These are phyloP conservation scores for Endomychus coccineus DNA, from an alignment of 2,888 invertebrate species.

Conservation along the genomic window DNA sequence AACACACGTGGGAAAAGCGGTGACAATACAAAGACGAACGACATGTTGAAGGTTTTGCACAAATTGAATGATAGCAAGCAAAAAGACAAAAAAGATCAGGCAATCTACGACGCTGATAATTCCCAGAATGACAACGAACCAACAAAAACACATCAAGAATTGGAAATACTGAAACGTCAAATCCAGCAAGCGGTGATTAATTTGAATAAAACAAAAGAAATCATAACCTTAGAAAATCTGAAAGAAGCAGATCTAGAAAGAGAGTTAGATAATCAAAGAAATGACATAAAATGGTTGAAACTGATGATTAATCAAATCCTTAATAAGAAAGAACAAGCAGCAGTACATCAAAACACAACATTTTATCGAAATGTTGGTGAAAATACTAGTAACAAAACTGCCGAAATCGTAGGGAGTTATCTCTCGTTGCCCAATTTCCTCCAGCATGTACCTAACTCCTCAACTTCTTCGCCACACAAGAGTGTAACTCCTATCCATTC, in stretches of 20 bases:
- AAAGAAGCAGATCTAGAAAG: slow-evolving; percentile 24
- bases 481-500: too few species aligned
- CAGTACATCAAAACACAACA: too few species aligned
- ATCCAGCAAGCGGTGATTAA: slow-evolving; percentile 19
- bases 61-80: slow-evolving; percentile 15
- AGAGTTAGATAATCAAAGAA: slow-evolving; percentile 25
- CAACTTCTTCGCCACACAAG: too few species aligned
- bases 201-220: slow-evolving; percentile 25
- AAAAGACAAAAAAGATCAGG: slow-evolving; percentile 8
- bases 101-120: slow-evolving; percentile 3
- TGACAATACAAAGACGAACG: slow-evolving; percentile 10
- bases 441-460: too few species aligned
- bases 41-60: slow-evolving; percentile 18
- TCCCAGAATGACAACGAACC: slow-evolving; percentile 10
- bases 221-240: slow-evolving; percentile 20
- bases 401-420: too few species aligned
- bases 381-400: too few species aligned
- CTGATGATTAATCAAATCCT: slow-evolving; percentile 6
- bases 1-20: too few species aligned
- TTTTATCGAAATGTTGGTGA: slow-evolving; percentile 19
- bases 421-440: too few species aligned
- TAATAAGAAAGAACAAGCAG: too few species aligned
- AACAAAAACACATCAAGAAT: slow-evolving; percentile 18
- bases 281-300: slow-evolving; percentile 17
- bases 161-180: slow-evolving; percentile 22